phyloP scores from a whole-genome alignment of 2,113 vertebrate genomes.

The Xiphophorus maculatus region DNA sequence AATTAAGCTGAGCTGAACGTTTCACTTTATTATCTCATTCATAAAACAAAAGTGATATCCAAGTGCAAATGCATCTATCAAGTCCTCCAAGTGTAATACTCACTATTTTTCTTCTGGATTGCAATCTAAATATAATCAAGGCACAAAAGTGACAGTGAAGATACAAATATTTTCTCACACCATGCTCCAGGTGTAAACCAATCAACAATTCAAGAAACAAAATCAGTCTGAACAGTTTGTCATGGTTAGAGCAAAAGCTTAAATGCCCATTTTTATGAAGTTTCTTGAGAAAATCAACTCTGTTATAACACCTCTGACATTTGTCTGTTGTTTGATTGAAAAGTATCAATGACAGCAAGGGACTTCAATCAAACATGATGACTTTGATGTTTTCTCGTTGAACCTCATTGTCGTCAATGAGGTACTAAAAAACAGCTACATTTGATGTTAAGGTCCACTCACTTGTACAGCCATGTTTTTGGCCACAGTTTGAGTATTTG shows the following conservation, averaged over 20 bases:
- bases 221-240: too few species aligned
- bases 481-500: conserved; percentile 1
- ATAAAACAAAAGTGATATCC: background rate
- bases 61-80: background rate
- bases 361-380: too few species aligned
- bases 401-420: conserved; percentile 11
- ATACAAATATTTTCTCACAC: too few species aligned
- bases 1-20: background rate
- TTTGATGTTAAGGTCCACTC: conserved; percentile 6
- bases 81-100: background rate
- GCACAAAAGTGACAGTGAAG: background rate
- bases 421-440: background rate
- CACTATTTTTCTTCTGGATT: background rate
- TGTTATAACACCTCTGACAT: too few species aligned
- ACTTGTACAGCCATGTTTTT: background rate
- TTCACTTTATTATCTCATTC: background rate
- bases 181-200: too few species aligned
- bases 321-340: too few species aligned
- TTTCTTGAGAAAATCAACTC: too few species aligned
- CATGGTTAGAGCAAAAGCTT: too few species aligned
- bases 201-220: too few species aligned
- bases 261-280: too few species aligned
- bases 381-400: background rate
- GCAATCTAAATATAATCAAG: background rate
- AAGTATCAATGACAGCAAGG: too few species aligned